Evolutionary conservation across 2,888 invertebrate genomes (phyloP).

Genomic region (Eueremaeus valkanovi): DNA sequence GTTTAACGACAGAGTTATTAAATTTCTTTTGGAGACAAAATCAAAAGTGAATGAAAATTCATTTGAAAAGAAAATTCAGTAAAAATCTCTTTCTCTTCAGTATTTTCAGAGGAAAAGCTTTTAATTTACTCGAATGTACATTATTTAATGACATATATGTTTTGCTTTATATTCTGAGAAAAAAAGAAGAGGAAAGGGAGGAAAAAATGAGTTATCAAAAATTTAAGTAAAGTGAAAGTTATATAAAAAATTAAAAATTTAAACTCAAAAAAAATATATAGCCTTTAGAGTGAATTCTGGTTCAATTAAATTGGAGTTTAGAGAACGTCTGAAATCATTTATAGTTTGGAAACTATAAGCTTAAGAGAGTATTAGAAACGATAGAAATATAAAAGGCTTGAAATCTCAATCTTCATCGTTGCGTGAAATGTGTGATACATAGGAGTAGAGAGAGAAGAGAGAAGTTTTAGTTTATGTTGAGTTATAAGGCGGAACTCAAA

Average conservation of each 20-base stretch:
- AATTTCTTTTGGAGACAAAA: neutral
- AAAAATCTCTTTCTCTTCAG: neutral
- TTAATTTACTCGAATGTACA: neutral
- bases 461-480: no score
- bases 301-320: no score
- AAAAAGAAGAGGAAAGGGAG: neutral
- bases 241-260: neutral
- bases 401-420: conserved; percentile 8
- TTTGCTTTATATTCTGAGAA: neutral
- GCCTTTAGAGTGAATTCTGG: no score
- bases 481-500: conserved; percentile 3
- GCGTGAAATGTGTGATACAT: conserved; percentile 24
- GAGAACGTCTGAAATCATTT: neutral
- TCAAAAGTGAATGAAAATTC: neutral
- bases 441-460: no score
- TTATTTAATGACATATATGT: neutral
- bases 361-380: neutral
- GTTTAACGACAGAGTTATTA: neutral
- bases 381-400: neutral
- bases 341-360: neutral
- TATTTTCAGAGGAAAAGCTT: neutral
- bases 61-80: neutral
- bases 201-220: no score
- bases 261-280: no score
- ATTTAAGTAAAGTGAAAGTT: no score